Percentiles rank a stretch among this genome's conserved stretches.
Conservation (phyloP, 35 echinoderm and acorn worm species). For the Nesometra sesokonis region DNA sequence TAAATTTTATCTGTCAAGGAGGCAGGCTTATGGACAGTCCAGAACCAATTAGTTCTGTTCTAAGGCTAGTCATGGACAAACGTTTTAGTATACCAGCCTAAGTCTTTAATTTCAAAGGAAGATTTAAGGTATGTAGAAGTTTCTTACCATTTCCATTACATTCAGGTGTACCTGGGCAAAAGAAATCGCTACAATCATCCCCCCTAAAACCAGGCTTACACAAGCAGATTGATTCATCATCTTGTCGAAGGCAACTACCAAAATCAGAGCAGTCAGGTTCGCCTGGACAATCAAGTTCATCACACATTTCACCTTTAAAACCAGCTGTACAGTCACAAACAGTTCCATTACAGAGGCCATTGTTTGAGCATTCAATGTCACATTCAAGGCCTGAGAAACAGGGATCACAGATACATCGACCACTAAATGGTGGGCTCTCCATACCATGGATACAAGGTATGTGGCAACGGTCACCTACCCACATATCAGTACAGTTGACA, state of each 20-base stretch:
- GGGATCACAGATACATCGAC: slow-evolving; percentile 43
- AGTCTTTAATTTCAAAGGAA: too few species aligned
- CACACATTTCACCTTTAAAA: slow-evolving; percentile 48
- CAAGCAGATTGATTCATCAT: slow-evolving; percentile 46
- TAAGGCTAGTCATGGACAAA: too few species aligned
- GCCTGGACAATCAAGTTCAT: slow-evolving; percentile 60
- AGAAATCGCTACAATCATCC: slow-evolving; percentile 56
- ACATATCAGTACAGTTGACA: slow-evolving; percentile 38
- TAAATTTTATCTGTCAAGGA: too few species aligned
- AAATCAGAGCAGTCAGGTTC: slow-evolving; percentile 68
- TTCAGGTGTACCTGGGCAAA: slow-evolving; percentile 63
- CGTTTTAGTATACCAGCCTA: too few species aligned
- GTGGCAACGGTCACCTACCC: slow-evolving; percentile 61
- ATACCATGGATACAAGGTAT: slow-evolving; percentile 55
- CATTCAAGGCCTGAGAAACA: slow-evolving; percentile 63
- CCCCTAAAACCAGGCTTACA: slow-evolving; percentile 66
- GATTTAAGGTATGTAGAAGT: too few species aligned
- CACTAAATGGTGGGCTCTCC: slow-evolving; percentile 25
- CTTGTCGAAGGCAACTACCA: slow-evolving; percentile 48
- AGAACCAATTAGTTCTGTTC: too few species aligned
- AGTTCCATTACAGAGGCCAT: slow-evolving; percentile 33
- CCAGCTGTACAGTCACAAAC: slow-evolving; percentile 24
- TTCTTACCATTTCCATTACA: slow-evolving; percentile 51
- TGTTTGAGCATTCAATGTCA: slow-evolving; percentile 50
- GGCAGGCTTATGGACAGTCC: too few species aligned